Base-by-base conservation (phyloP, 2,888 invertebrate genomes). In the Tromatobia lineatoria region DNA sequence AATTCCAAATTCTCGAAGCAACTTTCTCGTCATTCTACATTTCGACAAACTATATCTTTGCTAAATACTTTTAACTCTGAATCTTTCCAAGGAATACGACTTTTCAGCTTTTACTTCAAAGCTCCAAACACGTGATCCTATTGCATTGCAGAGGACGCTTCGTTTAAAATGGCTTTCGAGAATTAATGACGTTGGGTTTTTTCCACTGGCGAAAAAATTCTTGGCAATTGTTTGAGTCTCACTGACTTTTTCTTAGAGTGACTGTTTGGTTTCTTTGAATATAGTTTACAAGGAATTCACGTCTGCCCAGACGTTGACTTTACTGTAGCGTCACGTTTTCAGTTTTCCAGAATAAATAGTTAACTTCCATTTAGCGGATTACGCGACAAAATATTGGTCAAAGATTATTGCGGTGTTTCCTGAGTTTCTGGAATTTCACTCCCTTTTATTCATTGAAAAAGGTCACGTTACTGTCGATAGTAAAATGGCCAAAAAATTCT, bases 11-110 rank as follows among this genome's bases (percentile, higher is more conserved):
- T 57, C 23, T 11, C 11, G 54, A 23, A 57, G 23, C 54, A 23
- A 25, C 23, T 25, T 57, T 59, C 29, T 15, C 59, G n/a, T 29
- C 29, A n/a, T 23, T 50, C 8, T 18, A 50, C 13, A 29, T 59
- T 29, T 59, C 59, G n/a, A 59, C 29, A 29, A 59, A 59, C n/a
- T 59, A 59, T 38, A 29, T 42, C 15, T 42, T 18, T 20, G 18
- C 18, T 4, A 34, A n/a, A 38, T 3, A 20, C 38, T 18, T 42
- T 64, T 18, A 18, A 18, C 20, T 34, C 15, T 38, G 38, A 29
- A 6, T 6, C 29, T 29, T 59, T 29, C 13, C n/a, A 29, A 15
- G n/a, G 6, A 59, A 15, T 7, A 29, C 29, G 15, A 59, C 13
- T 3, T 59, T 59, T 13, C 59, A 59, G 3, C n/a, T n/a, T 59